Conservation (phyloP, 2,888 invertebrate genomes). For the Mythimna ferrago region DNA sequence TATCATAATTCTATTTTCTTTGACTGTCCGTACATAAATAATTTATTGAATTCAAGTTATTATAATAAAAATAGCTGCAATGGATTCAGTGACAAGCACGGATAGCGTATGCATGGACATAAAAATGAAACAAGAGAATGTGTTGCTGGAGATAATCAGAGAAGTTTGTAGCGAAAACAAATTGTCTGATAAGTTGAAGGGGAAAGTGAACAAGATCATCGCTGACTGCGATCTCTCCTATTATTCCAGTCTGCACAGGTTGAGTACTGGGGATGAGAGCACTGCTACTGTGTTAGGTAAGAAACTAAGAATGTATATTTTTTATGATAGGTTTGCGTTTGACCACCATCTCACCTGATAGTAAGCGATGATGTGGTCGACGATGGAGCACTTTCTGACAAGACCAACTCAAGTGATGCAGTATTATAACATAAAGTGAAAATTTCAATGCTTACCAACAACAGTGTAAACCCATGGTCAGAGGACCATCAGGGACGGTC, state of each 20-base stretch:
- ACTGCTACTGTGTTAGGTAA: conserved; percentile 84
- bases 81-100: conserved; percentile 81
- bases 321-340: too few relatives aligned
- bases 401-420: background rate
- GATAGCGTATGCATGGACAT: conserved; percentile 70
- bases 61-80: conserved; percentile 47
- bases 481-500: background rate
- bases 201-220: conserved; percentile 83
- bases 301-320: background rate
- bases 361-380: too few relatives aligned
- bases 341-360: too few relatives aligned
- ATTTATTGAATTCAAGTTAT: background rate
- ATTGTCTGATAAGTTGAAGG: conserved; percentile 76
- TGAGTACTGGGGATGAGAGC: conserved; percentile 83
- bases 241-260: conserved; percentile 83
- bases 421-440: too few relatives aligned
- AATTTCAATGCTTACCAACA: background rate
- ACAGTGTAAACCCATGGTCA: background rate
- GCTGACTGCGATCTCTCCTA: conserved; percentile 83
- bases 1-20: background rate
- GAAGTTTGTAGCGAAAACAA: conserved; percentile 78
- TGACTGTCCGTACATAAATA: background rate
- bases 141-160: conserved; percentile 81
- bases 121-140: conserved; percentile 78
- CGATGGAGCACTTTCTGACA: background rate